These are phyloP conservation scores for Phymorhynchus buccinoides DNA, from an alignment of 1,140 invertebrate genomes.

Conservation along the genomic window DNA sequence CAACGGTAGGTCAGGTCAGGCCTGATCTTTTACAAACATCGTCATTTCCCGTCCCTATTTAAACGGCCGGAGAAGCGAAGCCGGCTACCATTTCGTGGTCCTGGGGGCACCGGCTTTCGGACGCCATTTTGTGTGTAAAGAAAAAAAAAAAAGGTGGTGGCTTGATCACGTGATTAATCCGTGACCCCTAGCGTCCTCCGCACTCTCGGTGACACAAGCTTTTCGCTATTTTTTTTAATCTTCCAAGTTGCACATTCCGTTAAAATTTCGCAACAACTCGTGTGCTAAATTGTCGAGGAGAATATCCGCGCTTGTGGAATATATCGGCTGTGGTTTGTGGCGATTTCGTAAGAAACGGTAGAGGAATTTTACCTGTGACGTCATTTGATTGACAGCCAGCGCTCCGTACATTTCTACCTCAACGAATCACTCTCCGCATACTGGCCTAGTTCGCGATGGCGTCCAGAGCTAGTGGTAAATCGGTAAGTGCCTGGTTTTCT, in stretches of 20 bases:
- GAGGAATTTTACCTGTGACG: constrained; percentile 26
- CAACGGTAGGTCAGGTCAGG: background rate
- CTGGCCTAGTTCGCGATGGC: constrained; percentile 4
- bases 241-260: background rate
- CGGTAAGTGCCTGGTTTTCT: background rate
- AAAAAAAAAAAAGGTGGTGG: background rate
- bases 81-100: constrained; percentile 5
- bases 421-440: background rate
- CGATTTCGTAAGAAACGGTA: background rate
- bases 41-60: constrained; percentile 23
- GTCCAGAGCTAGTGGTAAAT: background rate
- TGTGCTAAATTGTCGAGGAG: background rate
- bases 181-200: constrained; percentile 12
- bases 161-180: constrained; percentile 1
- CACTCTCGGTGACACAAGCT: background rate
- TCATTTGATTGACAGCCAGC: constrained; percentile 26
- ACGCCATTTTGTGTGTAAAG: background rate
- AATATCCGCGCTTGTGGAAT: background rate
- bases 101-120: background rate
- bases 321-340: background rate
- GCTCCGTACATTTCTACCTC: constrained; percentile 10
- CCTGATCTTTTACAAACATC: background rate
- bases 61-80: background rate
- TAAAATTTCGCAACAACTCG: background rate
- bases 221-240: background rate